These are phyloP conservation scores for Taurulus bubalis DNA, from an alignment of 2,113 vertebrate genomes.

Conservation along the genomic window DNA sequence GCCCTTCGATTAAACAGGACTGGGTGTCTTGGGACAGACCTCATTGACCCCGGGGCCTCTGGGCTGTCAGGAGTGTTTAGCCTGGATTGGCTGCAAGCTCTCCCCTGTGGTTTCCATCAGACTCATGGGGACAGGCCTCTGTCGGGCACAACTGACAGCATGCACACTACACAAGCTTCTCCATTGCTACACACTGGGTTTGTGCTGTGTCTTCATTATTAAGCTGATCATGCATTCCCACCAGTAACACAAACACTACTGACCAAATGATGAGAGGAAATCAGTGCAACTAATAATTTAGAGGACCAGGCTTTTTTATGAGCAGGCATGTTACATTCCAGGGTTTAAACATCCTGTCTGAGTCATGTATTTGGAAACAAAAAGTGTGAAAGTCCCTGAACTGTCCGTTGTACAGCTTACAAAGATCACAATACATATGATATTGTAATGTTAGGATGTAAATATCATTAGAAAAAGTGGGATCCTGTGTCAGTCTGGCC, in stretches of 20 bases:
- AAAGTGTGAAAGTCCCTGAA: neutral
- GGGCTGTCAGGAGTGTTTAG: slow-evolving; percentile 55
- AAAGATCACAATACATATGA: no score
- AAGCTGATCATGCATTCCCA: neutral
- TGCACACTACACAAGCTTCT: slow-evolving; percentile 21
- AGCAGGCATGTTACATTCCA: neutral
- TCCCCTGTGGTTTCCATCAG: slow-evolving; percentile 34
- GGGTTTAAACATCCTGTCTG: neutral
- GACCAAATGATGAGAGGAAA: neutral
- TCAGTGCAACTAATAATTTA: neutral
- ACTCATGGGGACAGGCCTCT: slow-evolving; percentile 26
- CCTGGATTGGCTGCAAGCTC: slow-evolving; percentile 31
- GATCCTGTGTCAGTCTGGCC: no score
- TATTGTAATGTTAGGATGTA: no score
- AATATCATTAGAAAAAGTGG: no score
- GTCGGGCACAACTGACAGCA: slow-evolving; percentile 3
- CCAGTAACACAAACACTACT: neutral
- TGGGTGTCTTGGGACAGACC: slow-evolving; percentile 4
- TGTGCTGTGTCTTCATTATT: neutral
- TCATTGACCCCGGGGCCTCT: slow-evolving; percentile 30
- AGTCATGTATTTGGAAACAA: neutral
- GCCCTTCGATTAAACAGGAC: slow-evolving; percentile 38
- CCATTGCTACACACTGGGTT: neutral
- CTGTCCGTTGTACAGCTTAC: neutral
- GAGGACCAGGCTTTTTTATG: neutral